Evolutionary conservation across 2,888 invertebrate genomes (phyloP), one percentile per base, ranked within the genome.

Genomic region (Hemithea aestivaria): DNA sequence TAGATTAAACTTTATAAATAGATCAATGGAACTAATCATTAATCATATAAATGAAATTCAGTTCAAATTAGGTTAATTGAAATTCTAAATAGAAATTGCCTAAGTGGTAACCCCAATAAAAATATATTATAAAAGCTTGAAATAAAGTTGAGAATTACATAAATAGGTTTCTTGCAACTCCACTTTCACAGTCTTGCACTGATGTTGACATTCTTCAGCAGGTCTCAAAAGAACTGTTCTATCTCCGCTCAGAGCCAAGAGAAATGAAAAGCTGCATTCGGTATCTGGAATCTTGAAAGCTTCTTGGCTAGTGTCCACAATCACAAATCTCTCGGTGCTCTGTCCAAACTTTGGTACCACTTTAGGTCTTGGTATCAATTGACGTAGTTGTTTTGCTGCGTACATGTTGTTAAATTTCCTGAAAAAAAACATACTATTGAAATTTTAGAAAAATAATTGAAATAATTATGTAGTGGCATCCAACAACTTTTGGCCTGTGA

Each of bases 361-460:
- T 44, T 80, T 73, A 1, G 95, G 94, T 51, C 93, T 89, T 1
- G 91, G 91, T 69, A 96, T 94, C 25, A 93, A 60, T 62, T 90
- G 90, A 8, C 96, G 87, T 7, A 96, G 62, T 30, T 92, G 64
- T 63, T 94, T 90, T 28, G 92, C 93, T 20, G 92, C 89, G 61
- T 89, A 87, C 89, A 96, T 93, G 42, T 92, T 91, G 72, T 93
- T 95, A 32, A 95, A 90, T 70, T 93, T 91, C 95, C 94, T 93
- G 51, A 40, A 79, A 75, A 35, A 24, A 21, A 10, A 21, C 7
- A 20, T 22, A 16, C 6, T 11, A n/a, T n/a, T n/a, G n/a, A n/a
- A n/a, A n/a, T n/a, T n/a, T n/a, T n/a, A n/a, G n/a, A n/a, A n/a
- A n/a, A n/a, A n/a, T n/a, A n/a, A n/a, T n/a, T n/a, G n/a, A n/a